A percentile compares a stretch with the other conserved stretches of the same genome.
phyloP scores from a whole-genome alignment of 1,140 invertebrate species.

The Drosophila pectinifera region DNA sequence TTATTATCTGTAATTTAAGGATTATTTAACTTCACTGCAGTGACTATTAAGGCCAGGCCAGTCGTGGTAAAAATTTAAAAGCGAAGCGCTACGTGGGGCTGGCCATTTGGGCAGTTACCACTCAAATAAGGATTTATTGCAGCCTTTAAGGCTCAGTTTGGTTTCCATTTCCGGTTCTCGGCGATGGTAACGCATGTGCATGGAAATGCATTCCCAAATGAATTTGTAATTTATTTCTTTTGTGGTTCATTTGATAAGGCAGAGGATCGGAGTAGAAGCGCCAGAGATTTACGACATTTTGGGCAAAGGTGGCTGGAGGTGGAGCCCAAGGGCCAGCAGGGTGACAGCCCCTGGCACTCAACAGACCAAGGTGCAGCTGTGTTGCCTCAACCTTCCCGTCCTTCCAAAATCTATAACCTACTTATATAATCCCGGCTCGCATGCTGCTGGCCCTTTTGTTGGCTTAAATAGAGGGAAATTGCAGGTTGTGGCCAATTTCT shows the following conservation, averaged over 20 bases:
- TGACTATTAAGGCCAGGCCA: no score
- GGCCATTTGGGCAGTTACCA: conserved; percentile 7
- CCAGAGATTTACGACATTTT: conserved; percentile 3
- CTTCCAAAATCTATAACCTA: background rate
- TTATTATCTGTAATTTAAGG: no score
- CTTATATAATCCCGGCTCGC: background rate
- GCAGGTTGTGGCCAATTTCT: conserved; percentile 9
- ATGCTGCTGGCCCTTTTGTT: conserved; percentile 6
- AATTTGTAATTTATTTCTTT: conserved; percentile 60
- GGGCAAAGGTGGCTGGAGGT: background rate
- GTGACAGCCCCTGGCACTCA: conserved; percentile 5
- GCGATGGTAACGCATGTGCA: conserved; percentile 30
- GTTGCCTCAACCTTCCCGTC: background rate
- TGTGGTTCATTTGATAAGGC: conserved; percentile 26
- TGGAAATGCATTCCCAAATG: conserved; percentile 38
- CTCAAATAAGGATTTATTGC: conserved; percentile 19
- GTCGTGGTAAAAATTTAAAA: background rate
- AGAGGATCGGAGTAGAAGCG: background rate
- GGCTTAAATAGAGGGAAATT: background rate
- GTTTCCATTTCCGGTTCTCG: conserved; percentile 12
- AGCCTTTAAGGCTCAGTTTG: conserved; percentile 11
- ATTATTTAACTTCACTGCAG: no score
- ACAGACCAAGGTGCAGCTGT: conserved; percentile 11
- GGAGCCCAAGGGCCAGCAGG: background rate
- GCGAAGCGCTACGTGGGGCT: background rate